Base-by-base conservation (phyloP, 2,797 vertebrate genomes). In the Myripristis murdjan region DNA sequence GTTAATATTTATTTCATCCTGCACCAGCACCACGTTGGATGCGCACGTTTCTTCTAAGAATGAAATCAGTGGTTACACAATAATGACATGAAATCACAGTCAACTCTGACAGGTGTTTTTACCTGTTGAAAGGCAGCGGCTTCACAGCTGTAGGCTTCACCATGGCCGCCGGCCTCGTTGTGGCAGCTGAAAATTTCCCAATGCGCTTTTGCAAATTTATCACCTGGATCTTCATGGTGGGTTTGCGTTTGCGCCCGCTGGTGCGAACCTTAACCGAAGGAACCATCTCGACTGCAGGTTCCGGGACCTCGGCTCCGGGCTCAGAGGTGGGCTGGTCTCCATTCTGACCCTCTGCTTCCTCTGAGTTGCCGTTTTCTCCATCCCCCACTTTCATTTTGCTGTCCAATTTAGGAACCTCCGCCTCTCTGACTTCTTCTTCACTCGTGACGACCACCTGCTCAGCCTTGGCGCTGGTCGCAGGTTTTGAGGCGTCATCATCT, bases 141-240 rank as follows among this genome's bases (percentile, higher is more conserved):
- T 74, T 85, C 43, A 54, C 68, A 6, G 66, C 59, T 1, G 55
- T 20, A 4, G 64, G 23, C 4, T 22, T 74, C 49, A 37, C 59
- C n/a, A n/a, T 39, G 48, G 20, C 47, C 64, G 8, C 67, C 44
- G 39, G 81, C 49, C 33, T 84, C 23, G 71, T 88, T 61, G 82
- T 87, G 2, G 68, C 64, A 14, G 41, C 61, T 12, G 70, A 3
- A 3, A 46, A 28, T 12, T 84, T 78, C 33, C 64, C 85, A 56
- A 88, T 75, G 54, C 61, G 70, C 59, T 83, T 87, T 86, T 90
- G 85, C 47, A 88, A 65, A 66, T 82, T 67, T 41, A 89, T 90
- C 57, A 81, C 81, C 68, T 87, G 86, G 37, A 91, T 63, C 70
- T 89, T 92, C 87, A 90, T 91, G 49, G 92, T 92, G 0, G 92